Conservation (phyloP, 2,797 vertebrate species). For the Coregonus sp. region DNA sequence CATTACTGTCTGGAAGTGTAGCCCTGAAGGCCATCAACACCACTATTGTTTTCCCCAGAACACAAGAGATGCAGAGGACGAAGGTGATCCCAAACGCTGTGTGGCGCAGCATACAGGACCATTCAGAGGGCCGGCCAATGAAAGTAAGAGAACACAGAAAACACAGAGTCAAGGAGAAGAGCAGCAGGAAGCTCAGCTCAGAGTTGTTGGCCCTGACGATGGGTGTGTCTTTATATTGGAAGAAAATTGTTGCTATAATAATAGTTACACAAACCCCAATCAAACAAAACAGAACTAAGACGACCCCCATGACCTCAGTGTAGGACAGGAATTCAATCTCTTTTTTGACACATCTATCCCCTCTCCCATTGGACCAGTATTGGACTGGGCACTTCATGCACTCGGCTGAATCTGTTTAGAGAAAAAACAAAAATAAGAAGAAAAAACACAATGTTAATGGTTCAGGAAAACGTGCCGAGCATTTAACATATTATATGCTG, state of each 20-base stretch:
- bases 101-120: conserved; percentile 79
- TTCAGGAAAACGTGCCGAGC: too few relatives aligned
- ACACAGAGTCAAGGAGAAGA: conserved; percentile 74
- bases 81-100: conserved; percentile 77
- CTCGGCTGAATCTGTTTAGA: conserved; percentile 63
- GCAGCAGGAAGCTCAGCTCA: conserved; percentile 75
- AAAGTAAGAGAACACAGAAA: conserved; percentile 77
- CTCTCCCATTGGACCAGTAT: conserved; percentile 69
- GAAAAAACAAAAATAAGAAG: background rate
- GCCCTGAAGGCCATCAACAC: conserved; percentile 76
- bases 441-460: too few relatives aligned
- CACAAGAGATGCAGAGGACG: conserved; percentile 75
- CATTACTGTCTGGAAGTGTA: conserved; percentile 69
- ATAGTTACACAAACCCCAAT: conserved; percentile 68
- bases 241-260: conserved; percentile 60
- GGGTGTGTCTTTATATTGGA: conserved; percentile 70
- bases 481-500: too few relatives aligned
- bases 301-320: conserved; percentile 60
- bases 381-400: conserved; percentile 68
- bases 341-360: conserved; percentile 68
- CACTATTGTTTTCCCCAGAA: conserved; percentile 75
- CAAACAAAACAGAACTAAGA: conserved; percentile 64
- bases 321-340: conserved; percentile 69
- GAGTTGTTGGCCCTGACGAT: conserved; percentile 75
- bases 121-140: conserved; percentile 71